These are phyloP conservation scores for Pampus argenteus DNA, from an alignment of 2,797 vertebrate genomes.

Conservation along the genomic window DNA sequence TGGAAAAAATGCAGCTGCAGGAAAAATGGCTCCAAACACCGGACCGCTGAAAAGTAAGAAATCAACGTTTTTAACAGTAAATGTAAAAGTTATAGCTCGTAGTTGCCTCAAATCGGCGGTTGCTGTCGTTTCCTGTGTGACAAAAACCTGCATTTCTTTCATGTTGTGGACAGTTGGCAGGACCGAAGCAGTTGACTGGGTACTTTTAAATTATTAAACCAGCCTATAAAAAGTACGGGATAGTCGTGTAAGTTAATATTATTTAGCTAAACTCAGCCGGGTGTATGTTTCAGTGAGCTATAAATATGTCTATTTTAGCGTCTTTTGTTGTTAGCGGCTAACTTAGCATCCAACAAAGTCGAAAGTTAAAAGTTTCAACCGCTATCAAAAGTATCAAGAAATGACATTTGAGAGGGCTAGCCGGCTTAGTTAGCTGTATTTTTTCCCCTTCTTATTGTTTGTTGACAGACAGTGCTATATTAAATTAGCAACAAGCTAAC, in stretches of 20 bases:
- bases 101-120: neutral
- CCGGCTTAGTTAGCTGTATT: neutral
- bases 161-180: constrained; percentile 62
- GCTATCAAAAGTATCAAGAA: constrained; percentile 47
- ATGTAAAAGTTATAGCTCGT: constrained; percentile 51
- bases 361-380: constrained; percentile 51
- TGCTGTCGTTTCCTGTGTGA: neutral
- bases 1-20: constrained; percentile 82
- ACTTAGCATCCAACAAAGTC: constrained; percentile 64
- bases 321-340: constrained; percentile 54
- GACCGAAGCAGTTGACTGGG: constrained; percentile 41
- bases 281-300: neutral
- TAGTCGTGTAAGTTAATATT: neutral
- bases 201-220: constrained; percentile 73
- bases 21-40: constrained; percentile 84
- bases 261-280: neutral
- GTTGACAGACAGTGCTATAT: neutral
- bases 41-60: constrained; percentile 81
- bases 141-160: constrained; percentile 46
- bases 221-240: constrained; percentile 21
- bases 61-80: constrained; percentile 18
- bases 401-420: constrained; percentile 1
- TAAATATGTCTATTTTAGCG: neutral
- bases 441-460: neutral
- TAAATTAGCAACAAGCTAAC: neutral